These are phyloP conservation scores for Notothenia coriiceps DNA, from an alignment of 2,113 vertebrate species.

Conservation along the genomic window DNA sequence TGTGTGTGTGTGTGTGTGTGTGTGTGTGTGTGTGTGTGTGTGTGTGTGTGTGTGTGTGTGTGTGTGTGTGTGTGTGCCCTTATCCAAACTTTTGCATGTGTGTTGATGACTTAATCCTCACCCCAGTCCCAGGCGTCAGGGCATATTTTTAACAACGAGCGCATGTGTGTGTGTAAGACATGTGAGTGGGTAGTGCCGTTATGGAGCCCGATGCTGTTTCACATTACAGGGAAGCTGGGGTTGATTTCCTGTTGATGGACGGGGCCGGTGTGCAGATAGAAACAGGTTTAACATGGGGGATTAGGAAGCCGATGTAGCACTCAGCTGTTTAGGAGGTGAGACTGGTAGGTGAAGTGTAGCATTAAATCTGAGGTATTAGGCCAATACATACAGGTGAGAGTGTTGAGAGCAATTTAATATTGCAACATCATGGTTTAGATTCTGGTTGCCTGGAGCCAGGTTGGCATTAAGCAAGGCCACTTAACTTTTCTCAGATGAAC, in stretches of 20 bases:
- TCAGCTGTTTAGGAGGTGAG: slow-evolving; percentile 85
- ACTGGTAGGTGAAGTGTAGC: slow-evolving; percentile 65
- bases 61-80: not conserved
- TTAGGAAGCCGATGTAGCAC: slow-evolving; percentile 40
- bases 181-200: slow-evolving; percentile 59
- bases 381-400: slow-evolving; percentile 24
- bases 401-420: slow-evolving; percentile 27
- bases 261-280: slow-evolving; percentile 49
- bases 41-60: slow-evolving; percentile 12
- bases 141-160: slow-evolving; percentile 66
- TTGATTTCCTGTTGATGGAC: slow-evolving; percentile 81
- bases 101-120: slow-evolving; percentile 76
- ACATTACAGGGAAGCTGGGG: slow-evolving; percentile 76
- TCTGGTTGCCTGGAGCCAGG: not conserved
- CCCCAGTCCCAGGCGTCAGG: slow-evolving; percentile 53
- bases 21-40: not conserved
- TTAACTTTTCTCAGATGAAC: not conserved
- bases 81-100: slow-evolving; percentile 45
- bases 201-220: slow-evolving; percentile 67
- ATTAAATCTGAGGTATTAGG: slow-evolving; percentile 65
- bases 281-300: slow-evolving; percentile 59
- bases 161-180: slow-evolving; percentile 34
- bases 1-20: slow-evolving; percentile 12
- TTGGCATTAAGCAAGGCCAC: not conserved
- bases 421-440: slow-evolving; percentile 35